Evolutionary conservation across 1,140 invertebrate species (phyloP).

Genomic region (Ceratosolen solmsi): DNA sequence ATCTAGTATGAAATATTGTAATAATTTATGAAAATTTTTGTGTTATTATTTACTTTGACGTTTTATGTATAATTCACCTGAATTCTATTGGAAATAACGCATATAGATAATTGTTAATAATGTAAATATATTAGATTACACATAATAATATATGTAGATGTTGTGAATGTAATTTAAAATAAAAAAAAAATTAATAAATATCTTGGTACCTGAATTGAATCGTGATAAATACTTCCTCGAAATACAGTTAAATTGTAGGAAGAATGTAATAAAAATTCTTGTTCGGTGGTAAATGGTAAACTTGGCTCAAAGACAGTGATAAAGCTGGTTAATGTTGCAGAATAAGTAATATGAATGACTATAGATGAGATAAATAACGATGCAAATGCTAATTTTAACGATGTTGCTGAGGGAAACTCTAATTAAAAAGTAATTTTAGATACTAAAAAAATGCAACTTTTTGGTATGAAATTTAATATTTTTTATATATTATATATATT

Average conservation of each 20-base stretch:
- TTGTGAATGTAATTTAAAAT: background rate
- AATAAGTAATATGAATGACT: conserved; percentile 34
- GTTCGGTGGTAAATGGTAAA: conserved; percentile 34
- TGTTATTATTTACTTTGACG: too few relatives aligned
- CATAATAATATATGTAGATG: background rate
- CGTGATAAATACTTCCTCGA: conserved; percentile 33
- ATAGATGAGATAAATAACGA: conserved; percentile 28
- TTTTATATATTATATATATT: too few relatives aligned
- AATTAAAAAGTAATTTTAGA: background rate
- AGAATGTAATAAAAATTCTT: conserved; percentile 24
- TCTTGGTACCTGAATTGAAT: conserved; percentile 30
- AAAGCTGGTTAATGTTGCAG: conserved; percentile 39
- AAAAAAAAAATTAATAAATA: background rate
- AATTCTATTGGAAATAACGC: too few relatives aligned
- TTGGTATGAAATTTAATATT: too few relatives aligned
- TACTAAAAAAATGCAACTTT: too few relatives aligned
- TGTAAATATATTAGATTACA: too few relatives aligned
- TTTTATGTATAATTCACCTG: too few relatives aligned
- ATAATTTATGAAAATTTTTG: too few relatives aligned
- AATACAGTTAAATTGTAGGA: conserved; percentile 28
- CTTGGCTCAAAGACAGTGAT: conserved; percentile 1
- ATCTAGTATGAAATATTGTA: too few relatives aligned
- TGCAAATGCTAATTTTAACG: conserved; percentile 31
- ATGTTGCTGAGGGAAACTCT: conserved; percentile 36
- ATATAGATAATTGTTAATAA: too few relatives aligned